These are phyloP conservation scores for Lophius americanus DNA, from an alignment of 2,797 vertebrate species.

Conservation along the genomic window DNA sequence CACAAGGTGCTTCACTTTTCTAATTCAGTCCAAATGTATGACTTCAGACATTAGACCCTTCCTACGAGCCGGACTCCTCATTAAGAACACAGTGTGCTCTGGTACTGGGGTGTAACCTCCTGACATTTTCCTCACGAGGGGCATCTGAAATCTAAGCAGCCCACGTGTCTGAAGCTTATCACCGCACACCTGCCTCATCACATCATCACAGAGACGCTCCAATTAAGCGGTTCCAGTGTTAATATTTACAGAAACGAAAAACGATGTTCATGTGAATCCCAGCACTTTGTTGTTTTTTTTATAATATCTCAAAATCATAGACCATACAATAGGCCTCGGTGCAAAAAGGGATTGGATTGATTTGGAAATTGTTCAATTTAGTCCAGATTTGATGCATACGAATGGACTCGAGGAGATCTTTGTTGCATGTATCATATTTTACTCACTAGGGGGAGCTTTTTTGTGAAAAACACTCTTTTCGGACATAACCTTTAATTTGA, in stretches of 20 bases:
- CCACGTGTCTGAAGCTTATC: slow-evolving; percentile 39
- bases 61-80: slow-evolving; percentile 17
- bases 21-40: slow-evolving; percentile 36
- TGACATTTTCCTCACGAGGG: slow-evolving; percentile 62
- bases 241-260: slow-evolving; percentile 48
- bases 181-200: slow-evolving; percentile 49
- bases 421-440: too few species aligned
- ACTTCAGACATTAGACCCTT: slow-evolving; percentile 16
- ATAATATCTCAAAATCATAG: not conserved
- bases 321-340: too few species aligned
- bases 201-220: slow-evolving; percentile 17
- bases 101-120: slow-evolving; percentile 50
- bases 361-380: too few species aligned
- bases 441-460: too few species aligned
- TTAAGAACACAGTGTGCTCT: slow-evolving; percentile 55
- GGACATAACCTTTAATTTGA: too few species aligned
- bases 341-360: too few species aligned
- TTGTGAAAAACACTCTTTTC: too few species aligned
- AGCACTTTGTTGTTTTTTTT: slow-evolving; percentile 1
- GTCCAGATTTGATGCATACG: too few species aligned
- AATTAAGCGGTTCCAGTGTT: slow-evolving; percentile 38
- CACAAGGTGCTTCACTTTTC: not conserved
- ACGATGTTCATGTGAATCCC: slow-evolving; percentile 8
- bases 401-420: too few species aligned
- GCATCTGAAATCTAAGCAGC: slow-evolving; percentile 64